Evolutionary conservation across 92 coral and sea anemone species (phyloP), one percentile per base, ranked within the genome.

Genomic region (Porites lobata): DNA sequence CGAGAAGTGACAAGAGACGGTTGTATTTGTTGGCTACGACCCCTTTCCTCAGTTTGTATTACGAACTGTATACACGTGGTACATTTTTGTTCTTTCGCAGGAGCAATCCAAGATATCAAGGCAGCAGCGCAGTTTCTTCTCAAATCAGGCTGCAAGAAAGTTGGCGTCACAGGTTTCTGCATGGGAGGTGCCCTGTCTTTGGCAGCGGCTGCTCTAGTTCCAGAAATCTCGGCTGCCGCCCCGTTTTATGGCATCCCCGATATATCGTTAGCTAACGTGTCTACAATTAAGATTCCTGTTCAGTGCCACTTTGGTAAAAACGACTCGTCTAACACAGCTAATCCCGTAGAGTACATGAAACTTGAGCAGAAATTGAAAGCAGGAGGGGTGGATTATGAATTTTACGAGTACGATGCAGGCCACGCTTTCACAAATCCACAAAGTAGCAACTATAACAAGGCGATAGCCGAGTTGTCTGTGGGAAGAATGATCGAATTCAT

Each of bases 171-270:
- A 0, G 99, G 99, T 1, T 96, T 96, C 91, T 96, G 99, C 72
- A 96, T 96, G 99, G 99, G 99, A 2, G 99, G 99, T 1, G 88
- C 99, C 10, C 78, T 96, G 14, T 90, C 96, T 8, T 63, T 96
- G n/a, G 99, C 99, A 1, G 95, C 98, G 2, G 99, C 99, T 0
- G 98, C 95, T 8, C 91, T 92, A 2, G 94, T 95, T 15, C 92
- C 96, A 6, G 96, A 96, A 71, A 92, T 96, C 80, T 95, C 99
- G 0, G 99, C 99, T 15, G 95, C 99, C 8, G 99, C 96, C 6
- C 98, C 99, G 57, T 96, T 96, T 88, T 96, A 96, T 58, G 99
- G 99, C 53, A 96, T 96, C 58, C 99, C 99, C 12, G 75, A 83
- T 7, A 79, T 85, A 1, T 38, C 63, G 14, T 84, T 93, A 47